phyloP scores from a whole-genome alignment of 2,888 invertebrate genomes.

The Bombyx huttoni region DNA sequence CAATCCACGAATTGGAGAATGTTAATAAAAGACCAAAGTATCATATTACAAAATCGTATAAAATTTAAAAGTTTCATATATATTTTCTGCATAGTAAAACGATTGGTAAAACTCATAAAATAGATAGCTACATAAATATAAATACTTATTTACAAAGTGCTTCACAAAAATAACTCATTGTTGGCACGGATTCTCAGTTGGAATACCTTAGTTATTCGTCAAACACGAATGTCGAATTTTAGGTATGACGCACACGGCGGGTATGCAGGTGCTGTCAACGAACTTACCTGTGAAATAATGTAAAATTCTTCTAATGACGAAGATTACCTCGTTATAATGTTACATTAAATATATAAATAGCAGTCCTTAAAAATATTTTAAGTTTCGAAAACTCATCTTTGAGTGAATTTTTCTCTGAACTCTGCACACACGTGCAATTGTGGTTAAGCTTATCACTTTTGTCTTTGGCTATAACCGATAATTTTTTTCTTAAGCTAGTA shows the following conservation, averaged over 20 bases:
- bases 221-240: conserved; percentile 29
- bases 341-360: too few relatives aligned
- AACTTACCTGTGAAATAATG: conserved; percentile 13
- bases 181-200: conserved; percentile 31
- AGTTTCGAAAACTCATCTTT: too few relatives aligned
- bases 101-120: not conserved
- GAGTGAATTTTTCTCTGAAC: too few relatives aligned
- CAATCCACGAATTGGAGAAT: not conserved
- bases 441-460: too few relatives aligned
- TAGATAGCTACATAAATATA: not conserved
- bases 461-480: too few relatives aligned
- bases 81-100: not conserved
- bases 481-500: too few relatives aligned
- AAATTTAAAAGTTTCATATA: not conserved
- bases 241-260: conserved; percentile 32
- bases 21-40: not conserved
- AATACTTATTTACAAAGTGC: not conserved
- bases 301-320: not conserved
- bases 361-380: too few relatives aligned
- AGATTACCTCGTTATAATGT: too few relatives aligned
- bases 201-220: conserved; percentile 26
- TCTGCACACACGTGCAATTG: too few relatives aligned
- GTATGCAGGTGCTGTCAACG: conserved; percentile 37
- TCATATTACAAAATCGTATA: not conserved
- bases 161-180: conserved; percentile 3